Evolutionary conservation across 2,797 vertebrate genomes (phyloP).

Genomic region (Rhinatrema bivittatum): DNA sequence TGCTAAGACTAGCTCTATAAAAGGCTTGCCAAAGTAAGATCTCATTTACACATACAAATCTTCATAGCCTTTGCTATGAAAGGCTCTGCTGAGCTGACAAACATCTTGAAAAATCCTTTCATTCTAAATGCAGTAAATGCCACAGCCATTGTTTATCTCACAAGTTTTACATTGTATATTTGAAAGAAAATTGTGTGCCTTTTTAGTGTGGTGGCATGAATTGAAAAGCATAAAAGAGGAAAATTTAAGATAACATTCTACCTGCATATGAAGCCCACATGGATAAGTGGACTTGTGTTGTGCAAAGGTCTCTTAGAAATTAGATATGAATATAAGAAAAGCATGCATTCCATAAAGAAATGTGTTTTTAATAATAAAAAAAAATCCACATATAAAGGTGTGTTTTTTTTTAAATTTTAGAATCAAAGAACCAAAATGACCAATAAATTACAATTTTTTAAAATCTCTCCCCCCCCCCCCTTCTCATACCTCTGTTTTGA

Average conservation of each 20-base stretch:
- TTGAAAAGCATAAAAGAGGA: constrained; percentile 32
- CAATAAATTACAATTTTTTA: too few relatives aligned
- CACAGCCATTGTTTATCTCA: constrained; percentile 65
- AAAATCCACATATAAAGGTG: too few relatives aligned
- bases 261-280: too few relatives aligned
- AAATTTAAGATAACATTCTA: constrained; percentile 46
- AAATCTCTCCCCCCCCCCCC: too few relatives aligned
- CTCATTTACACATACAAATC: constrained; percentile 63
- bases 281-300: constrained; percentile 34
- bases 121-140: constrained; percentile 67
- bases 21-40: constrained; percentile 60
- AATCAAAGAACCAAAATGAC: too few relatives aligned
- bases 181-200: constrained; percentile 61
- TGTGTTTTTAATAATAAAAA: too few relatives aligned
- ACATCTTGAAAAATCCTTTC: constrained; percentile 65
- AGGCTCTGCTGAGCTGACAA: constrained; percentile 62
- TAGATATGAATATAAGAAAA: too few relatives aligned
- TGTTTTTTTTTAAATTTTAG: too few relatives aligned
- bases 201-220: constrained; percentile 44
- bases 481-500: too few relatives aligned
- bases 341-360: too few relatives aligned
- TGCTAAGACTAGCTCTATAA: constrained; percentile 54
- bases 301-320: constrained; percentile 39
- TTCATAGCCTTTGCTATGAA: constrained; percentile 62
- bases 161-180: constrained; percentile 57